These are phyloP conservation scores for Rynchops niger DNA, from an alignment of 2,113 vertebrate genomes.

Conservation along the genomic window DNA sequence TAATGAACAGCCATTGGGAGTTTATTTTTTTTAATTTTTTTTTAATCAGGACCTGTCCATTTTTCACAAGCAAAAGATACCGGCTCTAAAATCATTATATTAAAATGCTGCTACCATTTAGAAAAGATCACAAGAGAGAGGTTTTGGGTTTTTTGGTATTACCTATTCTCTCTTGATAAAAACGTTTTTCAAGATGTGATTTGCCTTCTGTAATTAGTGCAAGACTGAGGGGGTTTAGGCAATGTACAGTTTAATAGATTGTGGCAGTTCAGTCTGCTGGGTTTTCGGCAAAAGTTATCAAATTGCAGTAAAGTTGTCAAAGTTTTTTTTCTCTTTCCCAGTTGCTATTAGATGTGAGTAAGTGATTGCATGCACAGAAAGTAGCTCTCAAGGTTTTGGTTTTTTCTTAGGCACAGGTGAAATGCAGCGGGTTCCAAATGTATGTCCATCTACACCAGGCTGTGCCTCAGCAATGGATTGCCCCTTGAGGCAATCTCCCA, in stretches of 20 bases:
- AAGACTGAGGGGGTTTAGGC: not conserved
- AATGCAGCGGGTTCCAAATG: not conserved
- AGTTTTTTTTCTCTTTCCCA: not conserved
- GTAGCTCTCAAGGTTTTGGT: not conserved
- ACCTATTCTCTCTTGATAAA: not conserved
- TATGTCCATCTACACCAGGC: not conserved
- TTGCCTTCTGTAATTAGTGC: constrained; percentile 7
- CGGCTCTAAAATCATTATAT: not conserved
- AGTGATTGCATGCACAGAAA: not conserved
- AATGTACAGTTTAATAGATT: not conserved
- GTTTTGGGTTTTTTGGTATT: not conserved
- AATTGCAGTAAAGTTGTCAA: not conserved
- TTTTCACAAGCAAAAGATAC: constrained; percentile 8
- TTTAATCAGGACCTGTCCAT: not conserved
- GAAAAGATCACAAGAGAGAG: not conserved
- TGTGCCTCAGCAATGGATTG: not conserved
- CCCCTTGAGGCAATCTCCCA: not conserved
- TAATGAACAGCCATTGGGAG: not conserved
- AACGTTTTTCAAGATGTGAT: not conserved
- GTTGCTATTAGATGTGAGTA: not conserved
- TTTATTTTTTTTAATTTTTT: not conserved
- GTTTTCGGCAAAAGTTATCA: not conserved
- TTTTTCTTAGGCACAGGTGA: not conserved
- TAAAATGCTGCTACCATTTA: constrained; percentile 2
- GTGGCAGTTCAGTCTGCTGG: not conserved